Evolutionary conservation across 2,888 invertebrate species (phyloP), one percentile per base, ranked within the genome.

Genomic region (Strigamia maritima): DNA sequence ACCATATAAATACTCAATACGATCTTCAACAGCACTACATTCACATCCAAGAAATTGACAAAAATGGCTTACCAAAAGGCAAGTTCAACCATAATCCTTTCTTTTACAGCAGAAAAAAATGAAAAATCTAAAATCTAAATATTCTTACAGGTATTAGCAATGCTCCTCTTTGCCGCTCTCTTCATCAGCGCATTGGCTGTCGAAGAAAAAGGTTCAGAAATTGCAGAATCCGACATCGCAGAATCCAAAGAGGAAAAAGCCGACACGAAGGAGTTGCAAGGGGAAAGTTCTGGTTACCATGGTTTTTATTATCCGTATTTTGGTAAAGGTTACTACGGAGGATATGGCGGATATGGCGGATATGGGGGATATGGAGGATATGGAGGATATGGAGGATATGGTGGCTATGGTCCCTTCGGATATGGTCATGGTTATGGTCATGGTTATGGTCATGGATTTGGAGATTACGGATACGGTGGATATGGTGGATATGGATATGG

Each of bases 321-420:
- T 22, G 49, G 40, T 26, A 49, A 31, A 16, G 76, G 76, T 24
- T 76, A 76, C 28, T 10, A 26, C 10, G 38, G 40, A 1, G 76
- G 76, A 22, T 38, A 26, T 76, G 35, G 40, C 4, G 76, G 76
- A 19, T 38, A 16, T 19, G 24, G 26, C 40, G 35, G 44, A 76
- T 76, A 38, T 31, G 76, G 40, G 8, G 74, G 74, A 2, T 26
- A 31, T 24, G 24, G 70, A n/a, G 79, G 79, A 22, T 74, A 7
- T 31, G 79, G 79, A 31, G 35, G 31, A 0, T 60, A 35, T n/a
- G 31, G 44, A 28, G 22, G 60, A 0, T 28, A 35, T 6, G 78
- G 78, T 0, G 78, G 78, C 28, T 78, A 54, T 60, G 70, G 75
- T 26, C 75, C 35, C 14, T 70, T 26, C 70, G 70, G 70, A 8